Evolutionary conservation across 2,113 vertebrate species (phyloP).

Genomic region (Barbus barbus): DNA sequence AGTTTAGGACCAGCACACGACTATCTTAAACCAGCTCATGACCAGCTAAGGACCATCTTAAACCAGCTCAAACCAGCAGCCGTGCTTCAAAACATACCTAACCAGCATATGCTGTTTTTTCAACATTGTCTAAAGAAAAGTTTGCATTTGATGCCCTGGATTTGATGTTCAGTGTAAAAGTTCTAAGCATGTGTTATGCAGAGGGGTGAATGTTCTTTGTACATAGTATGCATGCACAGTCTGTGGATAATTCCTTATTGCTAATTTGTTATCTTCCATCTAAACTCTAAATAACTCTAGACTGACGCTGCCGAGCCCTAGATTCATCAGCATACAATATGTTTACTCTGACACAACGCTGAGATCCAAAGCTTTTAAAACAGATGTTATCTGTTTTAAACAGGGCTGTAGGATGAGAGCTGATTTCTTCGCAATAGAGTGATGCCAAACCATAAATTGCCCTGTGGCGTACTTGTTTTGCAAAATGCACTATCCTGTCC

Average conservation of each 20-base stretch:
- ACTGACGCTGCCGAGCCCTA: conserved; percentile 1
- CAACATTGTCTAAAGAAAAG: not conserved
- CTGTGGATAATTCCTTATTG: conserved; percentile 27
- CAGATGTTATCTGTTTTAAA: conserved; percentile 22
- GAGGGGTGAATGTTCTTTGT: not conserved
- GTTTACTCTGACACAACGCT: conserved; percentile 8
- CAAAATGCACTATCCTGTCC: conserved; percentile 25
- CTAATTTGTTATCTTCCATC: conserved; percentile 33
- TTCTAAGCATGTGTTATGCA: not conserved
- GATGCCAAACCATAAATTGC: conserved; percentile 27
- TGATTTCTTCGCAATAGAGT: conserved; percentile 16
- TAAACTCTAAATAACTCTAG: conserved; percentile 31
- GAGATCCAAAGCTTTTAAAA: conserved; percentile 16
- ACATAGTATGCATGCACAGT: conserved; percentile 6
- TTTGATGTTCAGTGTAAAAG: not conserved
- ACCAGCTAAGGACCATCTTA: too few relatives aligned
- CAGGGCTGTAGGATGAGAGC: not conserved
- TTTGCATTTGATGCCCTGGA: not conserved
- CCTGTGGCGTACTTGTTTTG: conserved; percentile 30
- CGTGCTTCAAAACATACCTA: too few relatives aligned
- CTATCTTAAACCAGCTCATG: too few relatives aligned
- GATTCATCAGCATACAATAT: conserved; percentile 40
- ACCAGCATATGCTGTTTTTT: too few relatives aligned
- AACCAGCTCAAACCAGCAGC: too few relatives aligned
- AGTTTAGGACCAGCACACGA: too few relatives aligned